phyloP scores from a whole-genome alignment of 2,888 invertebrate genomes.

The Dorcus hopei region DNA sequence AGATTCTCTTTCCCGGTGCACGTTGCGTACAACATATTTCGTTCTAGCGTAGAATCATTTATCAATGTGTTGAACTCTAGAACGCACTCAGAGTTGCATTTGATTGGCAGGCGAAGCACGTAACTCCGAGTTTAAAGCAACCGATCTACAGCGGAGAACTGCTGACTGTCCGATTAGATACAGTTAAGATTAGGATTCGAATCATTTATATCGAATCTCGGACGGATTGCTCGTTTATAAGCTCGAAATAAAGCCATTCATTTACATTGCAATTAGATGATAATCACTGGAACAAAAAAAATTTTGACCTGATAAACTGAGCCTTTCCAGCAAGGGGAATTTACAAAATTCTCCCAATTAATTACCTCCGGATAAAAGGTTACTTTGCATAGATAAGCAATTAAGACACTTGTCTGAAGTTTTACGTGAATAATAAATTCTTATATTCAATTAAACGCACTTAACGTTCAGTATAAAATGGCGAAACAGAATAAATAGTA shows the following conservation, averaged over 20 bases:
- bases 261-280: conserved; percentile 9
- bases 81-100: conserved; percentile 18
- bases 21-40: not conserved
- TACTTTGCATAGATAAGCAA: too few relatives aligned
- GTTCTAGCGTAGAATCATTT: conserved; percentile 11
- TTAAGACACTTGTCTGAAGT: too few relatives aligned
- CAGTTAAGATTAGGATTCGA: conserved; percentile 15
- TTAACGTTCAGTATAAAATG: too few relatives aligned
- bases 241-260: conserved; percentile 11
- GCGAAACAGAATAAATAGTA: too few relatives aligned
- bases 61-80: conserved; percentile 18
- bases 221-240: conserved; percentile 6
- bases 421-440: too few relatives aligned
- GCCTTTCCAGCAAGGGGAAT: too few relatives aligned
- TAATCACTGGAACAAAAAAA: not conserved
- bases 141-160: conserved; percentile 15
- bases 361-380: too few relatives aligned
- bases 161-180: conserved; percentile 16
- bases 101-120: conserved; percentile 39
- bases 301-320: too few relatives aligned
- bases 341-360: too few relatives aligned
- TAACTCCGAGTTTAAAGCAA: conserved; percentile 21
- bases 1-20: not conserved
- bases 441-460: too few relatives aligned
- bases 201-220: conserved; percentile 20